Percentiles rank a stretch among this genome's conserved stretches.
These are phyloP conservation scores for Euplagia quadripunctaria DNA, from an alignment of 2,888 invertebrate genomes.

Conservation along the genomic window DNA sequence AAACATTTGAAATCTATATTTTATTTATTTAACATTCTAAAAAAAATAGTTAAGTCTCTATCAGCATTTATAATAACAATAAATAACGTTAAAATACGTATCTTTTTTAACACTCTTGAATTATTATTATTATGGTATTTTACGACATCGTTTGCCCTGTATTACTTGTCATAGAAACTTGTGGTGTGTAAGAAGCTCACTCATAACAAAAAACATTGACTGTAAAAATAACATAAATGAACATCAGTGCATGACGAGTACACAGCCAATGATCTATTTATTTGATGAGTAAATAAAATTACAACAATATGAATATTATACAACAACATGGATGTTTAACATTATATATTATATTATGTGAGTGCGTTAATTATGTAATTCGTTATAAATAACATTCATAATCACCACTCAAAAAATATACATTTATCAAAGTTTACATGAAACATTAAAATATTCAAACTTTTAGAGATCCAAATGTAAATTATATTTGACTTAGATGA, in stretches of 20 bases:
- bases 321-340: constrained; percentile 5
- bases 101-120: too few species aligned
- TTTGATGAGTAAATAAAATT: not conserved
- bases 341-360: constrained; percentile 3
- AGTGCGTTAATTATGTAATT: constrained; percentile 4
- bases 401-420: not conserved
- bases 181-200: not conserved
- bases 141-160: too few species aligned
- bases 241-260: constrained; percentile 1
- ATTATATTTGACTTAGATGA: not conserved
- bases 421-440: not conserved
- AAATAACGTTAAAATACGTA: too few species aligned
- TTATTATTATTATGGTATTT: too few species aligned
- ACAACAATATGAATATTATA: constrained; percentile 2
- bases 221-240: not conserved
- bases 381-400: not conserved
- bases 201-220: not conserved
- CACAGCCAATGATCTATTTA: not conserved
- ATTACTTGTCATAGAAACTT: too few species aligned
- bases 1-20: too few species aligned
- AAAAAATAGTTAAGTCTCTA: too few species aligned
- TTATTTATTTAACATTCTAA: too few species aligned
- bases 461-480: not conserved
- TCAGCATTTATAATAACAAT: too few species aligned
- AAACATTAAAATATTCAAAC: not conserved